Evolutionary conservation across 2,797 vertebrate genomes (phyloP), one percentile per base, ranked within the genome.

Genomic region (Alectoris magna): DNA sequence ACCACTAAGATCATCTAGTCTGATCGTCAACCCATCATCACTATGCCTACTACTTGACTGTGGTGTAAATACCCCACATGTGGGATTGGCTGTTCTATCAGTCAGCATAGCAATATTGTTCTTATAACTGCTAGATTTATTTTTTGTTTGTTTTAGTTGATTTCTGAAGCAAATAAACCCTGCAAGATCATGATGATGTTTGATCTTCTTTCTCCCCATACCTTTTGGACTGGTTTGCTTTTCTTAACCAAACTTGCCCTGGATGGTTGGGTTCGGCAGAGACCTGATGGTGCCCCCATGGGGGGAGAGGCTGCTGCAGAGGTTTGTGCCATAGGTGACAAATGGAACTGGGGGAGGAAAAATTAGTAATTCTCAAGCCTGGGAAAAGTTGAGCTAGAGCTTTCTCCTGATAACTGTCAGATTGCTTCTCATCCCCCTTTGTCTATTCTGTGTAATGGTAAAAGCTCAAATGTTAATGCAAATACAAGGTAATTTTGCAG

Each of bases 401-500:
- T 94, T 91, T 23, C 46, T 71, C 21, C 5, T 0, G 1, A 41
- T 78, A 44, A 48, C 67, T 90, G 34, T 72, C 67, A 46, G 58
- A 51, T 89, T 59, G 19, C 12, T 86, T 89, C 73, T 86, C 41
- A 19, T 38, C 29, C n/a, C 10, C 5, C 8, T 86, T 81, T 51
- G 73, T 81, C 43, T 80, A 22, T n/a, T 71, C 3, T 2, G 18
- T 72, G 18, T 69, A 66, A 69, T 36, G 64, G 29, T 31, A 43
- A 81, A 95, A 86, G 48, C 49, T 88, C 31, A 70, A 31, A 68
- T 64, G 29, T 62, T 38, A 85, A 73, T 73, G 76, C 79, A 94
- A 85, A 93, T 82, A 56, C 24, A 21, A 76, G 36, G 70, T 91
- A 73, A 78, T 94, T 87, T 91, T 79, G 72, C 27, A 77, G 34